phyloP scores from a whole-genome alignment of 2,113 vertebrate species.

The Nipponia nippon region DNA sequence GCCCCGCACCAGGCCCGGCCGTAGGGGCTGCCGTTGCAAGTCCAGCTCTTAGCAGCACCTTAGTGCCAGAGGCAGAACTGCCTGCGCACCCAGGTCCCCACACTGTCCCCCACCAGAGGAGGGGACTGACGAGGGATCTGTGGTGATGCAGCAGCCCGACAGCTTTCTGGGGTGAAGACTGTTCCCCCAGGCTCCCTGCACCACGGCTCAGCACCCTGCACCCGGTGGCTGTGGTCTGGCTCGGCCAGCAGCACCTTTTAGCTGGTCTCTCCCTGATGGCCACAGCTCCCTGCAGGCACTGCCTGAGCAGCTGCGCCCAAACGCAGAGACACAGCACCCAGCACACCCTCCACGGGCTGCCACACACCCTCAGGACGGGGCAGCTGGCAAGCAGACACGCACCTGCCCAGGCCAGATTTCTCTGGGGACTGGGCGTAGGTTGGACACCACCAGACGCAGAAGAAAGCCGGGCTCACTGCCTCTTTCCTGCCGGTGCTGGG shows the following conservation, averaged over 20 bases:
- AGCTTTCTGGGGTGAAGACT: background rate
- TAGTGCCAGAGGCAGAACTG: background rate
- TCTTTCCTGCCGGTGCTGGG: background rate
- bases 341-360: accelerated
- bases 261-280: background rate
- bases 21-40: background rate
- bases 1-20: background rate
- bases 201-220: background rate
- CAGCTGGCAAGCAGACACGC: accelerated
- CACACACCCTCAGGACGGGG: accelerated
- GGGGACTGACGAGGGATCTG: accelerated
- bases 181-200: background rate
- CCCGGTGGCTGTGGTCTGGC: accelerated
- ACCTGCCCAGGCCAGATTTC: background rate
- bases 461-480: background rate
- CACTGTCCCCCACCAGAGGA: accelerated
- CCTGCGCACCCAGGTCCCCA: accelerated
- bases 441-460: background rate
- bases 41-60: background rate
- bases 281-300: background rate
- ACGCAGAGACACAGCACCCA: accelerated
- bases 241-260: accelerated
- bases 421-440: background rate
- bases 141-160: background rate
- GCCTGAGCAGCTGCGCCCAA: background rate